A percentile compares a stretch with the other conserved stretches of the same genome.
Evolutionary conservation across 2,888 invertebrate species (phyloP).

Genomic region (Sarcophaga variegata): DNA sequence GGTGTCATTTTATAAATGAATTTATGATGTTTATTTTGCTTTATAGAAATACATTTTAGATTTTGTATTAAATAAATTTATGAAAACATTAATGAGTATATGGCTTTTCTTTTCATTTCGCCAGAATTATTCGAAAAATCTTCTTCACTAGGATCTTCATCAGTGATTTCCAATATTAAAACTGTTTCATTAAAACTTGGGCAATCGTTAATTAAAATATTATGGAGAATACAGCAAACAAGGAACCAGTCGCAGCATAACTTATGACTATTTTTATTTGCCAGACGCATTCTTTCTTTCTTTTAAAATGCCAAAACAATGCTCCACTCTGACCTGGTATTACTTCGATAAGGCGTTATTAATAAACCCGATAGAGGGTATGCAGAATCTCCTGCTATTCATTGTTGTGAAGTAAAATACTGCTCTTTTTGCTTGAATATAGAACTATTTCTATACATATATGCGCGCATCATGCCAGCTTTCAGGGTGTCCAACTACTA

Average conservation of each 20-base stretch:
- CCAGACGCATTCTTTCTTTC: slow-evolving; percentile 42
- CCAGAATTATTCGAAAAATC: slow-evolving; percentile 19
- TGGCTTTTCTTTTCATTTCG: slow-evolving; percentile 44
- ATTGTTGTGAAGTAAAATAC: not conserved
- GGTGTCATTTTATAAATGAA: too few species aligned
- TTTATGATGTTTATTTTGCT: too few species aligned
- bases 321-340: slow-evolving; percentile 54
- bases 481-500: not conserved
- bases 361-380: slow-evolving; percentile 16
- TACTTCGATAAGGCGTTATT: too few species aligned
- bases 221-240: too few species aligned
- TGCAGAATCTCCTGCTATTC: slow-evolving; percentile 31
- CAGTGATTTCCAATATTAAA: not conserved
- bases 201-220: slow-evolving; percentile 20
- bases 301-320: slow-evolving; percentile 52
- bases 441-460: too few species aligned
- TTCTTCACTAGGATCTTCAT: slow-evolving; percentile 12
- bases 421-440: too few species aligned
- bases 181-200: slow-evolving; percentile 18
- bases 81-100: slow-evolving; percentile 33
- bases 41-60: not conserved
- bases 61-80: slow-evolving; percentile 32
- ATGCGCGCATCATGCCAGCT: too few species aligned
- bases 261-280: slow-evolving; percentile 35
- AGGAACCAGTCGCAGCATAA: slow-evolving; percentile 26